Percentiles rank a stretch among this genome's conserved stretches.
These are phyloP conservation scores for Pyrochroa serraticornis DNA, from an alignment of 2,888 invertebrate species.

Conservation along the genomic window DNA sequence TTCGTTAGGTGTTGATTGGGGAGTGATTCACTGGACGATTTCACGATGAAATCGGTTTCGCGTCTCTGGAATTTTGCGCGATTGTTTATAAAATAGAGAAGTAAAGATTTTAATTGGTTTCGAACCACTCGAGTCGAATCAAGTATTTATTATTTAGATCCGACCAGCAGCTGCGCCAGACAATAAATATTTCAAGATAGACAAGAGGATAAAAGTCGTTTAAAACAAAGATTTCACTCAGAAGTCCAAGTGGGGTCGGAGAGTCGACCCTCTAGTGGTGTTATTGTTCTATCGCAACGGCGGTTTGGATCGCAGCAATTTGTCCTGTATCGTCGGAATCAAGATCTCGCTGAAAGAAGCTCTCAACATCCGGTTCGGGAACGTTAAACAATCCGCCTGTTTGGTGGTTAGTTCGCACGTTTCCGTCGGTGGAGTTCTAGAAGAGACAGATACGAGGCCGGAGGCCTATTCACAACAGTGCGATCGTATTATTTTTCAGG, in stretches of 20 bases:
- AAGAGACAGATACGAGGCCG: slow-evolving; percentile 9
- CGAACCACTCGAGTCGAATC: no score
- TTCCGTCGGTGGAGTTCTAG: slow-evolving; percentile 36
- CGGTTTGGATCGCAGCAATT: background rate
- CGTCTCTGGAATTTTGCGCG: no score
- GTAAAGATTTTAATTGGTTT: no score
- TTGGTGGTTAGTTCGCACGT: slow-evolving; percentile 39
- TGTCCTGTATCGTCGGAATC: background rate
- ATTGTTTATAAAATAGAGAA: no score
- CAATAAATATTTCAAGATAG: slow-evolving; percentile 46
- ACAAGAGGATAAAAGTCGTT: slow-evolving; percentile 40
- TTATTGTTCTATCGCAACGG: no score
- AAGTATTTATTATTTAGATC: slow-evolving; percentile 21
- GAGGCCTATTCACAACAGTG: slow-evolving; percentile 15
- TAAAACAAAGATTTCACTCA: slow-evolving; percentile 40
- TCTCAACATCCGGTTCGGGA: slow-evolving; percentile 43
- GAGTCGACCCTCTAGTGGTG: background rate
- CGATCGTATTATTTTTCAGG: slow-evolving; percentile 30
- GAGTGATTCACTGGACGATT: no score
- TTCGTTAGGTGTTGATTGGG: no score
- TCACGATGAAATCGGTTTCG: no score
- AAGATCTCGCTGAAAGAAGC: slow-evolving; percentile 27
- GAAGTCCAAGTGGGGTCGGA: slow-evolving; percentile 4
- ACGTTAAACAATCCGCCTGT: slow-evolving; percentile 47
- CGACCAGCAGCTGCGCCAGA: slow-evolving; percentile 38